Evolutionary conservation across 2,888 invertebrate genomes (phyloP), one percentile per base, ranked within the genome.

Genomic region (Agriopis aurantiaria): DNA sequence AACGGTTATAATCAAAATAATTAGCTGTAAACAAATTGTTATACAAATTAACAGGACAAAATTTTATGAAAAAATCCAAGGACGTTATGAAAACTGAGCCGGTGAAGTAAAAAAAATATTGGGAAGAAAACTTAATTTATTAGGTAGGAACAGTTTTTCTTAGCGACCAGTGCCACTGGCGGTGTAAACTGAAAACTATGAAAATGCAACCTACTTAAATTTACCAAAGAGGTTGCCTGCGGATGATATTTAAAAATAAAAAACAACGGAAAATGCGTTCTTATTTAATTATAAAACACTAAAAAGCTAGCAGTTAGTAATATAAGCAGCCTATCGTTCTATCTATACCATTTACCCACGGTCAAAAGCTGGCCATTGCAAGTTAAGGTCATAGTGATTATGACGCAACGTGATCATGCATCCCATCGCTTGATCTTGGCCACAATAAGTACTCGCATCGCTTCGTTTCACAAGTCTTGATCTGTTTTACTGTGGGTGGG

Each of bases 391-490:
- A 71, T 9, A 64, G 17, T 56, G 48, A 57, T 72, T 73, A 61
- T 71, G 72, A 76, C 57, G 76, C 76, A 76, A 76, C 61, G 51
- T 46, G 43, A 58, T 65, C 52, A 63, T 65, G 65, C 46, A 65
- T 57, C 55, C 61, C 67, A 73, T 68, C 64, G 48, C 23, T 74
- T 73, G 74, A 72, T 75, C 76, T 75, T 76, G 73, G 62, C 62
- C 49, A 52, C 65, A 65, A 51, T 67, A 53, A 69, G 48, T 53
- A 65, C 57, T 10, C 41, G 40, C 49, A 49, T 40, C 45, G 49
- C 51, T 56, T 55, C 55, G 63, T 68, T 72, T 56, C 55, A 61
- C 63, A 68, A 72, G 48, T 48, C n/a, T 60, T 55, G n/a, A 58
- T 41, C 33, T 33, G 51, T 57, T 61, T 17, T 11, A 49, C 23